These are phyloP conservation scores for Thalassoma bifasciatum DNA, from an alignment of 2,113 vertebrate genomes.

Conservation along the genomic window DNA sequence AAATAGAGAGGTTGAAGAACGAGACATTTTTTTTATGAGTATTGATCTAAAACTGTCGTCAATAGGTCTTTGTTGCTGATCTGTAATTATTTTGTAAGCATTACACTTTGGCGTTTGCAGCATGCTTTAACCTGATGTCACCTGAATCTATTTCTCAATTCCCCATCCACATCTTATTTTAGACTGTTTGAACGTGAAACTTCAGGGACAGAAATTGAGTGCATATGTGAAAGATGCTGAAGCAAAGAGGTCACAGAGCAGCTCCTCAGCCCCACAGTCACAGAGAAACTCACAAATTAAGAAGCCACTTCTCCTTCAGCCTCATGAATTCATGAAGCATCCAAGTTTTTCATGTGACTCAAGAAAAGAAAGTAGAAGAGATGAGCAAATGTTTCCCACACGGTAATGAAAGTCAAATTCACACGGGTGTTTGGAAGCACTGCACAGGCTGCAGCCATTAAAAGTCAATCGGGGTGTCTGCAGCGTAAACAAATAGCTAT, in stretches of 20 bases:
- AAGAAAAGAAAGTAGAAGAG: conserved; percentile 57
- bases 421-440: conserved; percentile 68
- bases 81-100: no score
- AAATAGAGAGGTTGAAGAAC: no score
- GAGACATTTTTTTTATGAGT: no score
- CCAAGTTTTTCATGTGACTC: conserved; percentile 59
- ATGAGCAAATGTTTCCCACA: conserved; percentile 75
- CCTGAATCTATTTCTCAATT: no score
- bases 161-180: no score
- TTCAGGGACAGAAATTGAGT: no score
- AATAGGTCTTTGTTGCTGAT: no score
- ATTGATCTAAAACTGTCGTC: no score
- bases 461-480: conserved; percentile 79
- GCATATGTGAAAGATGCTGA: no score
- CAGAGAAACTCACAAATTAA: conserved; percentile 24
- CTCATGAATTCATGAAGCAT: conserved; percentile 54
- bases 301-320: conserved; percentile 1
- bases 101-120: no score
- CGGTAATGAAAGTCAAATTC: conserved; percentile 79
- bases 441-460: conserved; percentile 79
- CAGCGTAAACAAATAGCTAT: conserved; percentile 83
- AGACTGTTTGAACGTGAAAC: no score
- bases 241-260: background rate
- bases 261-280: conserved; percentile 8
- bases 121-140: no score